phyloP scores from a whole-genome alignment of 1,140 invertebrate species.

The Drosophila asahinai region DNA sequence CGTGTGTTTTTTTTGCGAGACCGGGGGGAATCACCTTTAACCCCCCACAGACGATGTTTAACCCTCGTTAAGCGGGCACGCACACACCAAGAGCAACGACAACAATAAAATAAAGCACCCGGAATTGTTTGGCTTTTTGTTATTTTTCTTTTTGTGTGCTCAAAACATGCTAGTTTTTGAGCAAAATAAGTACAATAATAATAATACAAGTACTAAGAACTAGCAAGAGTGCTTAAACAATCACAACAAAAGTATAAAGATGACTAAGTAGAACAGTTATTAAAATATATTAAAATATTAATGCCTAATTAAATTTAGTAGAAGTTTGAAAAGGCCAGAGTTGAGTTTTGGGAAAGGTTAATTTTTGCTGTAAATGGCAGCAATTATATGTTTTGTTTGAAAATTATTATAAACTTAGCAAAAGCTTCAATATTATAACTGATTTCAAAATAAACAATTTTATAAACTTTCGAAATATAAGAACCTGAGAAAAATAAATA shows the following conservation, averaged over 20 bases:
- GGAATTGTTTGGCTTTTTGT: constrained; percentile 24
- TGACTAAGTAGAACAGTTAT: too few species aligned
- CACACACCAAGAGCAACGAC: constrained; percentile 10
- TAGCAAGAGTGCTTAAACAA: background rate
- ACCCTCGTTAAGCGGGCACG: constrained; percentile 35
- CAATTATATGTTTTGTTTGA: too few species aligned
- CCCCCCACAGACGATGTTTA: constrained; percentile 36
- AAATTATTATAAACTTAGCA: background rate
- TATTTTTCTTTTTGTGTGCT: constrained; percentile 3
- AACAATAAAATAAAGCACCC: constrained; percentile 2
- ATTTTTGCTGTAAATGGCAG: too few species aligned
- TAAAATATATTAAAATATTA: background rate
- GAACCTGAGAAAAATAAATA: background rate
- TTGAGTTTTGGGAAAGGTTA: too few species aligned
- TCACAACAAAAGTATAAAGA: background rate
- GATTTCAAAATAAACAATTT: background rate
- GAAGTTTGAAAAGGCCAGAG: too few species aligned
- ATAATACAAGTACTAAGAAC: background rate
- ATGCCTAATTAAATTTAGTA: too few species aligned
- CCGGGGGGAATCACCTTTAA: constrained; percentile 33
- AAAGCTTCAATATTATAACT: too few species aligned
- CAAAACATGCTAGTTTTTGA: constrained; percentile 6
- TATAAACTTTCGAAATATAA: too few species aligned
- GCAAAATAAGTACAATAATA: background rate
- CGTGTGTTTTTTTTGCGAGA: background rate